Evolutionary conservation across 2,113 vertebrate genomes (phyloP).

Genomic region (Protomyctophum bolini): DNA sequence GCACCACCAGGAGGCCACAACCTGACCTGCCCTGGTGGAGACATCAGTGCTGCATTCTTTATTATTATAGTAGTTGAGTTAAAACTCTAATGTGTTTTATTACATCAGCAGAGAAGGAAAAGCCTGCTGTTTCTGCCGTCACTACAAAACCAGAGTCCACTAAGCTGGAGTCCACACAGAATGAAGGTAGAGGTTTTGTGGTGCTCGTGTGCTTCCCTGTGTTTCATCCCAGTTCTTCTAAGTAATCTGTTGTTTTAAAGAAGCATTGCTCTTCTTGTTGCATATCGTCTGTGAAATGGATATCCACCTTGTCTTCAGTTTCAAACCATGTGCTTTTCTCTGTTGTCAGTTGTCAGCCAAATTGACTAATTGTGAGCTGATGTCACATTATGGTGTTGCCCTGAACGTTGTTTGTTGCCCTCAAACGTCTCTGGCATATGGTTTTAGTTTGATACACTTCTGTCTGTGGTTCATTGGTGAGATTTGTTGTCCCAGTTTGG

Average conservation of each 20-base stretch:
- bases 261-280: background rate
- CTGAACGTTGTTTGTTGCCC: background rate
- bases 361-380: background rate
- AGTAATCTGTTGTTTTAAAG: too few relatives aligned
- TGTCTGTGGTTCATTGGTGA: background rate
- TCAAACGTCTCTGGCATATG: constrained; percentile 9
- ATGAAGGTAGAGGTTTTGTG: background rate
- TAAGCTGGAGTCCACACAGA: background rate
- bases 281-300: background rate
- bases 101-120: too few relatives aligned
- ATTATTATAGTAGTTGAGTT: too few relatives aligned
- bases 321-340: background rate
- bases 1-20: too few relatives aligned
- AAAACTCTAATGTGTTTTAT: too few relatives aligned
- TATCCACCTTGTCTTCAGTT: background rate
- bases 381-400: constrained; percentile 2
- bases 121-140: too few relatives aligned
- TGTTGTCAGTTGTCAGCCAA: background rate
- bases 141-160: background rate
- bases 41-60: too few relatives aligned
- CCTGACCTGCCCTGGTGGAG: too few relatives aligned
- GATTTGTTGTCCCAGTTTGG: background rate
- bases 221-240: background rate
- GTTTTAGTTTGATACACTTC: constrained; percentile 19
- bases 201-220: background rate